A percentile compares a stretch with the other conserved stretches of the same genome.
Conservation (phyloP, 2,113 vertebrate species). For the Hoplias malabaricus region DNA sequence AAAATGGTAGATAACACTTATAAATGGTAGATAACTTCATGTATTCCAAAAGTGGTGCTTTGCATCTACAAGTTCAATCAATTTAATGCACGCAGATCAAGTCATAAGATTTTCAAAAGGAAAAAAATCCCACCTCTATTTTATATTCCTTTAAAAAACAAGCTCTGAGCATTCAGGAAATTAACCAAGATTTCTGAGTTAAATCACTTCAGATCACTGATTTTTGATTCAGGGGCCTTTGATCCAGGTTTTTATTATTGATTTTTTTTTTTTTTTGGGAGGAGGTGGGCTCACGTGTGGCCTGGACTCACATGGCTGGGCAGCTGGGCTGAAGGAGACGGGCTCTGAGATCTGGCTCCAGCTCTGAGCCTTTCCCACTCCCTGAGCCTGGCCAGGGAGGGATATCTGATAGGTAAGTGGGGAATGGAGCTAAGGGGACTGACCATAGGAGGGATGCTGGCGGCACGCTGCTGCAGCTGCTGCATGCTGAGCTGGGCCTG, state of each 20-base stretch:
- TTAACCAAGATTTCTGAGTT: not conserved
- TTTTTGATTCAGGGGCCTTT: not conserved
- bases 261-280: not conserved
- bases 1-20: too few species aligned
- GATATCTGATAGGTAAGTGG: constrained; percentile 46
- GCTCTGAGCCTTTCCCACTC: constrained; percentile 28
- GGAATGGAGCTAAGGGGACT: constrained; percentile 52
- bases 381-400: constrained; percentile 41
- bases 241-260: not conserved
- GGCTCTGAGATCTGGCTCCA: constrained; percentile 13
- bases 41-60: not conserved
- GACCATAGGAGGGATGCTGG: constrained; percentile 95
- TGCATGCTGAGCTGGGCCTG: constrained; percentile 86
- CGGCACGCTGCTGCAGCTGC: constrained; percentile 92
- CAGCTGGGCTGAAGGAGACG: constrained; percentile 41
- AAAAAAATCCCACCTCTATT: not conserved
- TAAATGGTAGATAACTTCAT: too few species aligned
- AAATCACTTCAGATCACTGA: not conserved
- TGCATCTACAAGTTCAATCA: not conserved
- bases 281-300: not conserved
- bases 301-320: constrained; percentile 50
- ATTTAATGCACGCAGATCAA: not conserved
- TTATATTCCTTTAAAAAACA: not conserved
- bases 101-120: not conserved
- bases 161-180: not conserved